Conservation (phyloP, 2,113 vertebrate genomes). For the Gavia stellata region DNA sequence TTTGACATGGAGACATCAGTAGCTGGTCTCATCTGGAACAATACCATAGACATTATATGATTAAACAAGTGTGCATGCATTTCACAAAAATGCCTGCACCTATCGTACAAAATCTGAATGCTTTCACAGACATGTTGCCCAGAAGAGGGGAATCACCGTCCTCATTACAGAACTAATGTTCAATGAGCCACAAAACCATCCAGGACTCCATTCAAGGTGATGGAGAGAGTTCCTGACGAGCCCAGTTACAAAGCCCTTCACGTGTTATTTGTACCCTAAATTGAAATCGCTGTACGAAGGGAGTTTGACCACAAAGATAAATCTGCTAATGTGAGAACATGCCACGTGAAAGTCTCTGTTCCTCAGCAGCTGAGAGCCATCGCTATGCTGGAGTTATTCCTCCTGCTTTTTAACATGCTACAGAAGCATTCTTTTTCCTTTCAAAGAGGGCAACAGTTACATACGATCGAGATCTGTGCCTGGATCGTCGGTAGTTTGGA, state of each 20-base stretch:
- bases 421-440: not conserved
- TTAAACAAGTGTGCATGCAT: not conserved
- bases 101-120: not conserved
- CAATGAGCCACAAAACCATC: not conserved
- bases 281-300: not conserved
- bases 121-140: not conserved
- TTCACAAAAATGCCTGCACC: not conserved
- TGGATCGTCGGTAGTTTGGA: conserved; percentile 78
- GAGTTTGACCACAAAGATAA: not conserved
- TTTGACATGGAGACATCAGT: not conserved
- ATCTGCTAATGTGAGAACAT: not conserved
- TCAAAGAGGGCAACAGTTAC: not conserved
- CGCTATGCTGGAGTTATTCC: not conserved
- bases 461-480: conserved; percentile 84
- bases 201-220: not conserved
- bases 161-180: not conserved
- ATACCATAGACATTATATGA: not conserved
- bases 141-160: not conserved
- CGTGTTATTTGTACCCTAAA: not conserved
- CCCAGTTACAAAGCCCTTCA: not conserved
- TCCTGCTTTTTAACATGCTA: not conserved
- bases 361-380: not conserved
- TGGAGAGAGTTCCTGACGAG: not conserved
- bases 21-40: not conserved
- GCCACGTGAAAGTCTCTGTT: not conserved